Evolutionary conservation across 2,113 vertebrate genomes (phyloP), one percentile per base, ranked within the genome.

Genomic region (Connochaetes taurinus): DNA sequence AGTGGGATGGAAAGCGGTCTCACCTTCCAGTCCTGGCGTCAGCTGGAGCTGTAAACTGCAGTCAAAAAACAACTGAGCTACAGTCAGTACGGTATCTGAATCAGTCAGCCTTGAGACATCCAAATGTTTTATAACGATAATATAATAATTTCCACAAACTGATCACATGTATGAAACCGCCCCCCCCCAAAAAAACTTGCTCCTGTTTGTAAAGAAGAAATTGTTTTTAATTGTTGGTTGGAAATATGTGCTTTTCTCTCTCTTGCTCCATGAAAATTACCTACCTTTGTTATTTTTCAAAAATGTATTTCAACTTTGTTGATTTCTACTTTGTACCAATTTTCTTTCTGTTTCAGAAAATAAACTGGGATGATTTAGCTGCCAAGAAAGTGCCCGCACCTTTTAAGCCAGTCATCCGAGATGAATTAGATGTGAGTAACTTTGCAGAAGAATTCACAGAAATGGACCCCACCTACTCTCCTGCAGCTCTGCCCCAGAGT

Each of bases 371-470:
- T 95, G 99, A 99, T 98, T 98, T 99, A 98, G 99, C 99, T 53
- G 99, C 99, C 57, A 99, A 99, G 98, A 99, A 99, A 98, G 99
- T 99, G 29, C 97, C 99, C 1, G 99, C 99, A 36, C 99, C 99
- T 0, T 99, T 99, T 98, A 99, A 99, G 97, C 99, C 99, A 0
- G 99, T 99, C 92, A 99, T 99, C 92, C 99, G 99, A 89, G 99
- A 99, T 45, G 99, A 99, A 84, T 97, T 99, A 96, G 99, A 99
- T 52, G 99, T 99, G 97, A 99, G 99, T 96, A 99, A 99, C 98
- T 99, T 99, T 98, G 99, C 99, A 1, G 99, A 99, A 6, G 99
- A 99, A 97, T 99, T 99, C 99, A 99, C 99, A 9, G 99, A 99
- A 97, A 99, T 99, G 99, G 99, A 99, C 97, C 99, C 99, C 1